These are phyloP conservation scores for Ricordea florida DNA, from an alignment of 92 coral and sea anemone genomes.

Conservation along the genomic window DNA sequence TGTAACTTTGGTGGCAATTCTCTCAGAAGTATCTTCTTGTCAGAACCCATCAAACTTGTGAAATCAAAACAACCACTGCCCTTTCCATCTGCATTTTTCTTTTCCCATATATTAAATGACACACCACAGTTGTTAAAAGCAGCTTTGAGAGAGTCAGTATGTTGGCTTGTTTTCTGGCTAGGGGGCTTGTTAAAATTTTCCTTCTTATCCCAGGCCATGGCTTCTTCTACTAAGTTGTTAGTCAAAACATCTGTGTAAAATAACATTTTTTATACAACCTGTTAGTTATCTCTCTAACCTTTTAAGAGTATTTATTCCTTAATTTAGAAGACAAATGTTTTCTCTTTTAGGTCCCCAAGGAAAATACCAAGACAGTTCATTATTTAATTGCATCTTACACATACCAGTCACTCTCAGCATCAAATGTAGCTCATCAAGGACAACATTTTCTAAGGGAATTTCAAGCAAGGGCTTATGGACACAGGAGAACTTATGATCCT, in stretches of 20 bases:
- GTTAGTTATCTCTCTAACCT: not conserved
- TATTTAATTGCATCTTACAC: not conserved
- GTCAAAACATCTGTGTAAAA: conserved; percentile 49
- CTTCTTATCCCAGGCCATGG: conserved; percentile 27
- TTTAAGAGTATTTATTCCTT: not conserved
- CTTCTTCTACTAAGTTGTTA: conserved; percentile 53
- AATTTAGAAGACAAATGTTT: not conserved
- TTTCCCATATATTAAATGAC: conserved; percentile 52
- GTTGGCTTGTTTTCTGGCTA: conserved; percentile 26
- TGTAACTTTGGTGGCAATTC: conserved; percentile 38
- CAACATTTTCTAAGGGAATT: conserved; percentile 58
- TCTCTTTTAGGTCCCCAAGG: too few species aligned
- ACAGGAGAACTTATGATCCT: conserved; percentile 44
- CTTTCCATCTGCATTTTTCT: conserved; percentile 58
- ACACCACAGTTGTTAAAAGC: conserved; percentile 47
- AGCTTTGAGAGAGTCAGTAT: conserved; percentile 5
- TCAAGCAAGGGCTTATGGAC: conserved; percentile 47
- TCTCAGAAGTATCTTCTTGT: conserved; percentile 56
- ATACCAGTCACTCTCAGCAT: conserved; percentile 71
- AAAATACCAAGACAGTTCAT: too few species aligned
- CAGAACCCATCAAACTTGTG: conserved; percentile 71
- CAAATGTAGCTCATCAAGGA: conserved; percentile 63
- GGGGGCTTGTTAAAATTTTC: conserved; percentile 47
- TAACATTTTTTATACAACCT: not conserved
- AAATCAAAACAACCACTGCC: conserved; percentile 63